Evolutionary conservation across 2,888 invertebrate genomes (phyloP).

Genomic region (Trilocha varians): DNA sequence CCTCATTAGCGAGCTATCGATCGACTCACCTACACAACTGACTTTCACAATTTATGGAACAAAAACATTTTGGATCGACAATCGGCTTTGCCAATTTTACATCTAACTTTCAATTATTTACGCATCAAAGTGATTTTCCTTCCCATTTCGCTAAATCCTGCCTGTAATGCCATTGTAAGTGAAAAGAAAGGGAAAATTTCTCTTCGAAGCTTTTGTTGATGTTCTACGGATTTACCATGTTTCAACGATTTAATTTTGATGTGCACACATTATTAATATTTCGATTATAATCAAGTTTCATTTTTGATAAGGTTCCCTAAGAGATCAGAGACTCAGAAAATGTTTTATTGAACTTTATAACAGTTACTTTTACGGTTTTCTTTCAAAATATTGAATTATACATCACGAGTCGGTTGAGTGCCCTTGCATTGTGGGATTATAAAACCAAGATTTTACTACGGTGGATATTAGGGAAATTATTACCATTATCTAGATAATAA

Average conservation of each 20-base stretch:
- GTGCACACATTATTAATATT: slow-evolving; percentile 1
- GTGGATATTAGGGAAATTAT: too few species aligned
- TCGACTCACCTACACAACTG: slow-evolving; percentile 18
- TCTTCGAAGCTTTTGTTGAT: slow-evolving; percentile 26
- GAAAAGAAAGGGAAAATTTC: slow-evolving; percentile 29
- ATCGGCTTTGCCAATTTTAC: slow-evolving; percentile 33
- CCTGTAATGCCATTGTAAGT: slow-evolving; percentile 41
- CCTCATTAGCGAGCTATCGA: slow-evolving; percentile 58
- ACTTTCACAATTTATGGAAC: slow-evolving; percentile 11
- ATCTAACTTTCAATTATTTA: slow-evolving; percentile 48
- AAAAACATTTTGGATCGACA: slow-evolving; percentile 22
- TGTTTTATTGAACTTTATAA: too few species aligned
- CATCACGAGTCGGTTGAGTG: too few species aligned
- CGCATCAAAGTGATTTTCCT: slow-evolving; percentile 44
- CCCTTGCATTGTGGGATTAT: too few species aligned
- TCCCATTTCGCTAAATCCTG: slow-evolving; percentile 38
- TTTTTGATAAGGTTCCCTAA: too few species aligned
- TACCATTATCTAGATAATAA: too few species aligned
- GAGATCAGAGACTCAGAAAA: too few species aligned
- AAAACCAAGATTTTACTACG: too few species aligned
- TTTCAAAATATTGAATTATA: too few species aligned
- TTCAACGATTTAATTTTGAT: slow-evolving; percentile 5
- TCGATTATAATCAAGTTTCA: not conserved
- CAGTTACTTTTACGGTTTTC: too few species aligned
- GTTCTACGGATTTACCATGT: slow-evolving; percentile 24